Evolutionary conservation across 2,113 vertebrate species (phyloP), one percentile per base, ranked within the genome.

Genomic region (Orcinus orca): DNA sequence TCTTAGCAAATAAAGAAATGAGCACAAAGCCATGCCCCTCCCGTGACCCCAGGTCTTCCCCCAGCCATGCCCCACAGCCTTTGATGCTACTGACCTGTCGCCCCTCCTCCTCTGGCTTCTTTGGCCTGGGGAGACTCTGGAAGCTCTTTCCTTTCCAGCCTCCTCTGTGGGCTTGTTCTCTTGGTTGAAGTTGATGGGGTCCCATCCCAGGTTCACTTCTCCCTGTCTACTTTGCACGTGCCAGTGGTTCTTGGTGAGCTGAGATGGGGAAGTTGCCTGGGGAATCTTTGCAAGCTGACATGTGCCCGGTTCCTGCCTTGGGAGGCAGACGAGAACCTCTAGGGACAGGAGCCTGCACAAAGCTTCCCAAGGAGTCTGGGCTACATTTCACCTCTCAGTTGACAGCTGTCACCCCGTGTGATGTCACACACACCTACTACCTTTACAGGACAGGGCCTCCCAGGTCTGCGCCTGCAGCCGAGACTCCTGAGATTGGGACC

Each of bases 341-440:
- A 25, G 38, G 53, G 65, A 33, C 36, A 25, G 50, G 41, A 85
- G 33, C 17, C 38, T 44, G 6, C 53, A 6, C 9, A 44, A 65
- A 60, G 36, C 47, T 21, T 79, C 58, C 10, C 18, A n/a, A 55
- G 73, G 82, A 82, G 63, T 70, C 38, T 18, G 0, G 81, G 44
- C n/a, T 65, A 63, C 31, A 41, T n/a, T 29, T 41, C 2, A 2
- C 47, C 29, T 55, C 26, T 73, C 0, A 5, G 0, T 6, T 73
- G 90, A 95, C 44, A 38, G 60, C 6, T 41, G 31, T 65, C 65
- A 29, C 10, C 11, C 67, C 55, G 1, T 10, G 23, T 63, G 88
- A 71, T 13, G 10, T 68, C 41, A 25, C 2, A 17, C 50, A n/a
- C 20, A 41, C 44, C 31, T 10, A 3, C 0, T 33, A 9, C 23